These are phyloP conservation scores for Drosophila formosana DNA, from an alignment of 2,888 invertebrate species.

Conservation along the genomic window DNA sequence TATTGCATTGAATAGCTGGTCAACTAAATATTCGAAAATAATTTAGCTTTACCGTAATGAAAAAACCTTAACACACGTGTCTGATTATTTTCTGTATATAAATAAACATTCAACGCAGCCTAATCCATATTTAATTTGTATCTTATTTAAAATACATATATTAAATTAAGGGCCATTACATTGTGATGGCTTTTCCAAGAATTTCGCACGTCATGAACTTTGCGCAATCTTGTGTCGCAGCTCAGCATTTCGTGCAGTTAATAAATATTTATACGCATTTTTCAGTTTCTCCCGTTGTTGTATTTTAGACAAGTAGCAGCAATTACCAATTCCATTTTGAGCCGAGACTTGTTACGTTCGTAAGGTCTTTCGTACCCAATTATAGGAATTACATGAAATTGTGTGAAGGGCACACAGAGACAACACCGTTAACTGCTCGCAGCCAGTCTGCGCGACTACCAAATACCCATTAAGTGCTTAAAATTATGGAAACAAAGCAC, in stretches of 20 bases:
- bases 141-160: not conserved
- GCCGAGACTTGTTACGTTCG: slow-evolving; percentile 23
- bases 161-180: not conserved
- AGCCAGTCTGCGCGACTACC: not conserved
- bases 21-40: no score
- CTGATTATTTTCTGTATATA: not conserved
- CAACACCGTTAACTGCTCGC: not conserved
- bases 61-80: not conserved
- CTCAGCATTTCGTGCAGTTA: not conserved
- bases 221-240: not conserved
- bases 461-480: not conserved
- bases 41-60: no score
- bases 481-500: no score
- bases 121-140: not conserved
- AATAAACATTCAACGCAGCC: not conserved
- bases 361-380: slow-evolving; percentile 29
- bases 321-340: not conserved
- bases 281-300: not conserved
- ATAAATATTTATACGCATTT: slow-evolving; percentile 2
- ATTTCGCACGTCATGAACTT: slow-evolving; percentile 8
- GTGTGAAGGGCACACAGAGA: slow-evolving; percentile 38
- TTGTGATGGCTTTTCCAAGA: not conserved
- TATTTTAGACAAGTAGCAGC: not conserved
- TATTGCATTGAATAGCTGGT: no score
- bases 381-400: slow-evolving; percentile 41